Conservation (phyloP, 2,888 invertebrate species). For the Parnassius glacialis region DNA sequence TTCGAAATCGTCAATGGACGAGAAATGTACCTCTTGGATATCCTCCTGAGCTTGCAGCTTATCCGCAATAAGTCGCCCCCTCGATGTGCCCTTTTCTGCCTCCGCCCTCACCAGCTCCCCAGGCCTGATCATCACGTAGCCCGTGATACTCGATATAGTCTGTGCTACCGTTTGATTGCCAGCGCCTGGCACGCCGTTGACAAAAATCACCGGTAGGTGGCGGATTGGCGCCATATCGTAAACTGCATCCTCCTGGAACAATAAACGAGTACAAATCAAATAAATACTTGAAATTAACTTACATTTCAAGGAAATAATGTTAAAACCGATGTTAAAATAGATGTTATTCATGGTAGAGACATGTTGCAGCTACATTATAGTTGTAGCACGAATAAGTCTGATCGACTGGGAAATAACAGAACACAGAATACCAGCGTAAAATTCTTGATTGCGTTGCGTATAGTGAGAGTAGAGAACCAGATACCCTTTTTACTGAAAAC, state of each 20-base stretch:
- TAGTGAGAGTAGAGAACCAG: too few species aligned
- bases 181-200: constrained; percentile 75
- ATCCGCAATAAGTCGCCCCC: constrained; percentile 73
- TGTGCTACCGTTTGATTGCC: constrained; percentile 75
- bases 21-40: constrained; percentile 58
- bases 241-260: constrained; percentile 41
- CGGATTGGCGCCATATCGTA: constrained; percentile 74
- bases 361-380: too few species aligned
- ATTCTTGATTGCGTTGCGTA: too few species aligned
- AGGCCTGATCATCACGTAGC: constrained; percentile 70
- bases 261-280: background rate
- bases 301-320: too few species aligned
- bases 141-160: constrained; percentile 70
- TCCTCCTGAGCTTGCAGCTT: constrained; percentile 65
- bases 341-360: too few species aligned
- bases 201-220: constrained; percentile 72
- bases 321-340: too few species aligned
- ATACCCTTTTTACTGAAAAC: too few species aligned
- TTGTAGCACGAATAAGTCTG: too few species aligned
- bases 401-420: too few species aligned
- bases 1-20: too few species aligned
- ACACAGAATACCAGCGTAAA: too few species aligned
- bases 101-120: constrained; percentile 73
- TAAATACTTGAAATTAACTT: too few species aligned
- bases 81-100: constrained; percentile 68